These are phyloP conservation scores for Australoheros facetus DNA, from an alignment of 2,797 vertebrate genomes.

Conservation along the genomic window DNA sequence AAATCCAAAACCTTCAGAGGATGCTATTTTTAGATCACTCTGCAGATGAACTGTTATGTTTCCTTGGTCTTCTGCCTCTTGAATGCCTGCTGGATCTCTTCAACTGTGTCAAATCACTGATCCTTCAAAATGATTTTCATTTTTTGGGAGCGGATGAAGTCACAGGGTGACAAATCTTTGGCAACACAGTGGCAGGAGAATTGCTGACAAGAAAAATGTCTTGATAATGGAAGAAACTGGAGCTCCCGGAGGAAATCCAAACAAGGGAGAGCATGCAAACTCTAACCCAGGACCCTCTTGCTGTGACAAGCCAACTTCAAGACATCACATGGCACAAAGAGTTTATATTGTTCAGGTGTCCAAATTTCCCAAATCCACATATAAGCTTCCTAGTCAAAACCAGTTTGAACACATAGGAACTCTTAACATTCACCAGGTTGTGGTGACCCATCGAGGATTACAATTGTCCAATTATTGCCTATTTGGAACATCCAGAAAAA, in stretches of 20 bases:
- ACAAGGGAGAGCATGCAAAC: not conserved
- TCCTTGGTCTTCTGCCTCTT: not conserved
- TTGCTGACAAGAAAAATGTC: too few species aligned
- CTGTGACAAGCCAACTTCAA: too few species aligned
- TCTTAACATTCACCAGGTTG: not conserved
- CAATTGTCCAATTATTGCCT: not conserved
- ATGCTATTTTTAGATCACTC: not conserved
- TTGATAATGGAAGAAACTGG: not conserved
- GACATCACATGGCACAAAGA: not conserved
- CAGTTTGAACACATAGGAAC: not conserved
- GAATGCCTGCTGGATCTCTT: not conserved
- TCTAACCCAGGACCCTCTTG: not conserved
- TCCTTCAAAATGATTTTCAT: not conserved
- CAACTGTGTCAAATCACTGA: not conserved
- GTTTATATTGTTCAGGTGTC: not conserved
- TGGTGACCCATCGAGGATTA: not conserved
- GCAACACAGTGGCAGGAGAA: too few species aligned
- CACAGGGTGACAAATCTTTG: not conserved
- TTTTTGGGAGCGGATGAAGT: not conserved
- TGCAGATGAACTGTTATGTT: not conserved
- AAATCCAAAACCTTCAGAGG: not conserved
- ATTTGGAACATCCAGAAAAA: not conserved
- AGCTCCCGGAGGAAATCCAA: not conserved
- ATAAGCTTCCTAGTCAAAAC: not conserved
- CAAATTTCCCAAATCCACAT: not conserved